Conservation (phyloP, 2,113 vertebrate genomes). For the Tenrec ecaudatus region DNA sequence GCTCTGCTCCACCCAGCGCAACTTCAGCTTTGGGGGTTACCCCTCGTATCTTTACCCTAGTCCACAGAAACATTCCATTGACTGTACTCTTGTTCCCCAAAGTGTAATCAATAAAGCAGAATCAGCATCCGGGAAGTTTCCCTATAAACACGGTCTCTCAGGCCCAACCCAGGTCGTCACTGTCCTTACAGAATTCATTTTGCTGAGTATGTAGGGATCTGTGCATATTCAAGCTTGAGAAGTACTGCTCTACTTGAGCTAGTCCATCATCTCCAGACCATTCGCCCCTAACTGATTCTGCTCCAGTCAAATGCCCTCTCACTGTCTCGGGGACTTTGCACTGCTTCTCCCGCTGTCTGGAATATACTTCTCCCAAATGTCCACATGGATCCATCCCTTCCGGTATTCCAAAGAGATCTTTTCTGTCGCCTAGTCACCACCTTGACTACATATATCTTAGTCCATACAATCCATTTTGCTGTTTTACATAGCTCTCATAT, state of each 20-base stretch:
- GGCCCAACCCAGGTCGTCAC: not conserved
- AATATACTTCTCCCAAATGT: not conserved
- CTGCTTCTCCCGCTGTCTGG: not conserved
- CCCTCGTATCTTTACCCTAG: not conserved
- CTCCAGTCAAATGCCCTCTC: not conserved
- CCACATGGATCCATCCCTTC: not conserved
- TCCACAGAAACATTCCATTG: not conserved
- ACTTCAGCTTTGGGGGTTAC: too few relatives aligned
- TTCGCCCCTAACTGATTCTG: not conserved
- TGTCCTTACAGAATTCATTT: not conserved
- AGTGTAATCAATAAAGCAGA: not conserved
- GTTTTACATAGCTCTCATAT: not conserved
- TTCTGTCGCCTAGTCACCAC: not conserved
- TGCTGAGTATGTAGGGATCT: not conserved
- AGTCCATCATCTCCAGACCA: too few relatives aligned
- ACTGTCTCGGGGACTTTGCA: not conserved
- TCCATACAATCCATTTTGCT: not conserved
- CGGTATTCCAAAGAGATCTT: not conserved
- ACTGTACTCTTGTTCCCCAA: not conserved
- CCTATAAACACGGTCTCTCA: not conserved
- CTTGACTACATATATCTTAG: not conserved
- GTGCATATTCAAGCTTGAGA: not conserved
- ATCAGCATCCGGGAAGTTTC: not conserved
- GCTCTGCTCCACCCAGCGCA: too few relatives aligned
- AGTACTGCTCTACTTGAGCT: too few relatives aligned